A percentile compares a stretch with the other conserved stretches of the same genome.
Evolutionary conservation across 2,113 vertebrate genomes (phyloP).

Genomic region (Diphyllodes magnificus): DNA sequence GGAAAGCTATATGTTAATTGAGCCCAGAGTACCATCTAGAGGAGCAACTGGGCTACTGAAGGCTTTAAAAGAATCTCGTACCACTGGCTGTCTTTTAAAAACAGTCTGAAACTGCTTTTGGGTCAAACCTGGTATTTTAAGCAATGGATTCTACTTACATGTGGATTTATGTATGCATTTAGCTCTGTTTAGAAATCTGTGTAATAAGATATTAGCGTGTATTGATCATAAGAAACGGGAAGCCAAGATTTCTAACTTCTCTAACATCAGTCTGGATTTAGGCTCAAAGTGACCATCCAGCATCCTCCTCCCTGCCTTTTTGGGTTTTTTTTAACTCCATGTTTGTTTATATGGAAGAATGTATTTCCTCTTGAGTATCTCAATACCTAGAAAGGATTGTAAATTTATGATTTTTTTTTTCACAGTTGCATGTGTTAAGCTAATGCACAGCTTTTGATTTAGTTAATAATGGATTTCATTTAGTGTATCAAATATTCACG

Average conservation of each 20-base stretch:
- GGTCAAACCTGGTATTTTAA: background rate
- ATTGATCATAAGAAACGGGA: background rate
- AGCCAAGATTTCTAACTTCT: background rate
- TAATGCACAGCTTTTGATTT: background rate
- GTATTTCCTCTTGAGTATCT: background rate
- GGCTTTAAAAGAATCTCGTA: background rate
- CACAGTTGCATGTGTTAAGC: background rate
- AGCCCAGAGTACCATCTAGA: conserved; percentile 38
- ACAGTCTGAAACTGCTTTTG: background rate
- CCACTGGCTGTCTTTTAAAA: background rate
- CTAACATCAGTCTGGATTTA: background rate
- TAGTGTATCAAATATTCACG: background rate
- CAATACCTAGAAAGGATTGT: background rate
- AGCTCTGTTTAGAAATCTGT: background rate
- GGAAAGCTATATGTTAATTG: background rate
- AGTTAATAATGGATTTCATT: background rate
- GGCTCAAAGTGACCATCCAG: background rate
- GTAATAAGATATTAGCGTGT: background rate
- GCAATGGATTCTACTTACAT: background rate
- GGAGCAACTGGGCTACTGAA: conserved; percentile 9
- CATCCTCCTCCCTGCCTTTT: background rate
- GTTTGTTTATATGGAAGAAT: background rate
- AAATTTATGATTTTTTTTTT: background rate
- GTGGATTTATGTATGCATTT: background rate
- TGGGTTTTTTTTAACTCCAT: background rate